Percentiles rank a stretch among this genome's conserved stretches.
phyloP scores from a whole-genome alignment of 2,888 invertebrate genomes.

The Melipona beecheii region DNA sequence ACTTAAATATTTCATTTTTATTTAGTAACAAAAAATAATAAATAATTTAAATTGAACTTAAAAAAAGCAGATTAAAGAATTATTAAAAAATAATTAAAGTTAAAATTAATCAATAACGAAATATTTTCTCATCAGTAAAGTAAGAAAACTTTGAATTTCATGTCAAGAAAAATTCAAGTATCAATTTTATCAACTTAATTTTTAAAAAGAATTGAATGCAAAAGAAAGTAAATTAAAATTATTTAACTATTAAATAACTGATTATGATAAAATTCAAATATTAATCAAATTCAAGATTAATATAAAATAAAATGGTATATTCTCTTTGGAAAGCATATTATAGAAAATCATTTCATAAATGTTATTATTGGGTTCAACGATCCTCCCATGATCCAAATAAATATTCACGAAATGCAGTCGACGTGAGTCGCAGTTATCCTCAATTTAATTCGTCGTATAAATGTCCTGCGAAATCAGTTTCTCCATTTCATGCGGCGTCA shows the following conservation, averaged over 20 bases:
- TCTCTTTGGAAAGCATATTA: background rate
- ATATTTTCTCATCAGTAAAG: background rate
- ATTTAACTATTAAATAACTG: slow-evolving; percentile 5
- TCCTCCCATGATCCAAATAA: slow-evolving; percentile 46
- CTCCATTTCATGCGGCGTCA: slow-evolving; percentile 14
- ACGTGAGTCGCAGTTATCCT: slow-evolving; percentile 48
- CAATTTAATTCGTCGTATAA: slow-evolving; percentile 48
- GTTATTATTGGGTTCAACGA: slow-evolving; percentile 45
- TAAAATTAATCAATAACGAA: background rate
- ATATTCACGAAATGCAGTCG: slow-evolving; percentile 54
- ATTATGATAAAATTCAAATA: no score
- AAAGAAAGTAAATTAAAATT: background rate
- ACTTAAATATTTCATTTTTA: no score
- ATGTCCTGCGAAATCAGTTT: slow-evolving; percentile 47
- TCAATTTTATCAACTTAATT: background rate
- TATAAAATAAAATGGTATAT: background rate
- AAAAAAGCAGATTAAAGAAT: background rate
- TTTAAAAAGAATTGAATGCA: background rate
- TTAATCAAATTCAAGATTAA: no score
- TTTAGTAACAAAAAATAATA: background rate
- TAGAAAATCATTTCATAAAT: slow-evolving; percentile 10
- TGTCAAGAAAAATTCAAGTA: background rate
- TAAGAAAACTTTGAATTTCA: background rate
- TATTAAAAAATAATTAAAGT: background rate
- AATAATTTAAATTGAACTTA: background rate